These are phyloP conservation scores for Caloenas nicobarica DNA, from an alignment of 2,113 vertebrate species.

Conservation along the genomic window DNA sequence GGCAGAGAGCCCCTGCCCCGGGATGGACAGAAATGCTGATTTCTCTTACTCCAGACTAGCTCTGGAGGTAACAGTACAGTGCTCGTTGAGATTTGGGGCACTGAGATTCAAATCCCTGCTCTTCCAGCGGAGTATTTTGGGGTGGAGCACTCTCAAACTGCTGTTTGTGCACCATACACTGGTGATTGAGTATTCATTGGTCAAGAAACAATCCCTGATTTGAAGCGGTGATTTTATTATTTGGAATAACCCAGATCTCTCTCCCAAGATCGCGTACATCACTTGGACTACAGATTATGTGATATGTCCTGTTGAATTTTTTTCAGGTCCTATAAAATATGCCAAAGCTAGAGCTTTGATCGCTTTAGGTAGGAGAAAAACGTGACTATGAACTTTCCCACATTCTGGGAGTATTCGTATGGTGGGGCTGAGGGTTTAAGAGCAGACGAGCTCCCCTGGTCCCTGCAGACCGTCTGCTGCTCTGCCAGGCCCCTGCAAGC, in stretches of 20 bases:
- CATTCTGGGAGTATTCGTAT: not conserved
- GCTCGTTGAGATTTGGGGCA: not conserved
- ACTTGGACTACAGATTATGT: not conserved
- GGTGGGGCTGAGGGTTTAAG: not conserved
- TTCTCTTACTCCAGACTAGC: not conserved
- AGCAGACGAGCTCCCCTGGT: not conserved
- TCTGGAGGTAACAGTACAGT: not conserved
- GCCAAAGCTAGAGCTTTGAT: not conserved
- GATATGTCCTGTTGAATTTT: not conserved
- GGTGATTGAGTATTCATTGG: not conserved
- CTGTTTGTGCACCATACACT: not conserved
- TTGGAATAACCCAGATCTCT: not conserved
- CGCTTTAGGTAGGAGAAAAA: not conserved
- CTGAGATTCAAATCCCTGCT: not conserved
- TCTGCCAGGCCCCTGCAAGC: not conserved
- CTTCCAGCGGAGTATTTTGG: not conserved
- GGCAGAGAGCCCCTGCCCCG: not conserved
- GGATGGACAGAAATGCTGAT: not conserved
- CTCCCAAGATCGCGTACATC: rapidly evolving
- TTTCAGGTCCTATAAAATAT: not conserved
- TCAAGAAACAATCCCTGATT: not conserved
- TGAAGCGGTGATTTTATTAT: not conserved
- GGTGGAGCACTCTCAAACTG: not conserved
- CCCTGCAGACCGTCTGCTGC: not conserved
- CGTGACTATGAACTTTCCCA: not conserved